These are phyloP conservation scores for Acleris emargana DNA, from an alignment of 2,888 invertebrate species.

Conservation along the genomic window DNA sequence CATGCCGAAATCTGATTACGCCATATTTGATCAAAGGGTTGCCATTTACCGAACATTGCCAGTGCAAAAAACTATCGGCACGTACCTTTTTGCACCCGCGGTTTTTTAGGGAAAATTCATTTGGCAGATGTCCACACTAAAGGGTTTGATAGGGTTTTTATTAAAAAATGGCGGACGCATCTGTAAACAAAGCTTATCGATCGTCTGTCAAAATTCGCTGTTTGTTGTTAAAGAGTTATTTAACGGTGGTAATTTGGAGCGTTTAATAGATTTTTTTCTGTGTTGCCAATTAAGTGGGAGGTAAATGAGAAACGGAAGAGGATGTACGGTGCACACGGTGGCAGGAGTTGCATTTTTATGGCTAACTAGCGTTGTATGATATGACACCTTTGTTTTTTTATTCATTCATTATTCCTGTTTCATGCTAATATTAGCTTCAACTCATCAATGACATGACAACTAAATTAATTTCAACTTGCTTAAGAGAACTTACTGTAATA, in stretches of 20 bases:
- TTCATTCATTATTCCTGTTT: neutral
- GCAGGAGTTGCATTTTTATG: constrained; percentile 30
- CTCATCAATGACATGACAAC: too few relatives aligned
- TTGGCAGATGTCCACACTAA: constrained; percentile 81
- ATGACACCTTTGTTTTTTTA: neutral
- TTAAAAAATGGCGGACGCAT: constrained; percentile 69
- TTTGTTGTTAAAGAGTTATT: constrained; percentile 69
- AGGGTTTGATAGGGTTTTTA: constrained; percentile 73
- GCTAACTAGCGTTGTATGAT: constrained; percentile 1
- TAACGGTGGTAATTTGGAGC: constrained; percentile 52
- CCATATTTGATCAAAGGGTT: constrained; percentile 80
- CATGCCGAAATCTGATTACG: constrained; percentile 83
- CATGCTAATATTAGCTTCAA: neutral
- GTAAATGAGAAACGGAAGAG: constrained; percentile 46
- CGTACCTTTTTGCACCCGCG: constrained; percentile 71
- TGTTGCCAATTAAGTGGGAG: constrained; percentile 38
- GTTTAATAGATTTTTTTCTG: constrained; percentile 51
- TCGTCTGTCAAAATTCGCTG: constrained; percentile 71
- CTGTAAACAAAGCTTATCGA: constrained; percentile 76
- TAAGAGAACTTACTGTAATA: too few relatives aligned
- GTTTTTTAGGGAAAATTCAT: constrained; percentile 80
- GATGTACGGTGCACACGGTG: constrained; percentile 41
- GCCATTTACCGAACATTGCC: constrained; percentile 70
- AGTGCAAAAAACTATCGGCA: constrained; percentile 66
- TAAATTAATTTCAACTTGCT: too few relatives aligned